Evolutionary conservation across 2,888 invertebrate genomes (phyloP).

Genomic region (Perizoma flavofasciatum): DNA sequence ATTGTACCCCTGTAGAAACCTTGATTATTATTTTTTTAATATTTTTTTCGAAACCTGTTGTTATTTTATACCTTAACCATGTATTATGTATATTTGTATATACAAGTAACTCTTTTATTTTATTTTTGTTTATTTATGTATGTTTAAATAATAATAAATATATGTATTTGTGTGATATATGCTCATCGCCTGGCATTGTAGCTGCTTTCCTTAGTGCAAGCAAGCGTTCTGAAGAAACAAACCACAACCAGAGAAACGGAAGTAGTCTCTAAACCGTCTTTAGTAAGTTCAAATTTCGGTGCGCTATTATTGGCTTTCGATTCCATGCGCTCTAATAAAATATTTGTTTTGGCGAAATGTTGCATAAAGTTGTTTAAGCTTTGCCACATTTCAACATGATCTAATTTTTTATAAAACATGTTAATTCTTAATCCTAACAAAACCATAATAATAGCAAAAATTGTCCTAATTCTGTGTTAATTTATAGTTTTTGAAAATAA

Average conservation of each 20-base stretch:
- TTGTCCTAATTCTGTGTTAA: too few relatives aligned
- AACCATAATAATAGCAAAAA: too few relatives aligned
- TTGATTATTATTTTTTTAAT: too few relatives aligned
- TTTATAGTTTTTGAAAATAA: too few relatives aligned
- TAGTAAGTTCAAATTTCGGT: conserved; percentile 60
- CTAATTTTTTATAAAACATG: too few relatives aligned
- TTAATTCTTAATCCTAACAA: too few relatives aligned
- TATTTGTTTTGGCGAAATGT: conserved; percentile 24
- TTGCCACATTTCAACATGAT: too few relatives aligned
- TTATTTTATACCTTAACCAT: not conserved
- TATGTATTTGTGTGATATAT: conserved; percentile 58
- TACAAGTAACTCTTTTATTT: conserved; percentile 4
- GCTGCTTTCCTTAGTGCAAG: conserved; percentile 72
- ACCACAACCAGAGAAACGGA: conserved; percentile 43
- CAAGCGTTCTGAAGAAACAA: conserved; percentile 61
- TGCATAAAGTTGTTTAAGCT: conserved; percentile 19
- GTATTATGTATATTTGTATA: not conserved
- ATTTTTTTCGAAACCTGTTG: too few relatives aligned
- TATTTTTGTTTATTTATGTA: conserved; percentile 27
- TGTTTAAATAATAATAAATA: conserved; percentile 45
- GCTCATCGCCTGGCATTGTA: conserved; percentile 59
- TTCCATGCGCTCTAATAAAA: too few relatives aligned
- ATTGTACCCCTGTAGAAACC: too few relatives aligned
- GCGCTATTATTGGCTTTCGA: conserved; percentile 21
- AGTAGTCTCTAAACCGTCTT: conserved; percentile 53